phyloP scores from a whole-genome alignment of 2,797 vertebrate genomes.

The Manis javanica region DNA sequence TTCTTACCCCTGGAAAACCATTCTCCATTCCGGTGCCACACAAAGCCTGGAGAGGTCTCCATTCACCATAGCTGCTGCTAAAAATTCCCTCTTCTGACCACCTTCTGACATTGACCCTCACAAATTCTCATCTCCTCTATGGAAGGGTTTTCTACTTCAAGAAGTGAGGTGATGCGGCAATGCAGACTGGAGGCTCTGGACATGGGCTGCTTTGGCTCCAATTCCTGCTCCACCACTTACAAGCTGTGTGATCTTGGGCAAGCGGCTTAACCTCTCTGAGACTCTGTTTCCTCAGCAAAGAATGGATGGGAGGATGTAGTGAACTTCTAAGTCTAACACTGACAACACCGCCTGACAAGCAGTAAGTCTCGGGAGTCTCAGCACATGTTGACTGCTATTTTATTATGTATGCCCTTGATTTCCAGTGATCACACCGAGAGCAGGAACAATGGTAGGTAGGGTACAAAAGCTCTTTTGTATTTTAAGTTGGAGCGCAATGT shows the following conservation, averaged over 20 bases:
- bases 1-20: not conserved
- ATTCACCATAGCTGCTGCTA: not conserved
- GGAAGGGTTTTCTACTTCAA: not conserved
- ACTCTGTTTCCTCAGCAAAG: not conserved
- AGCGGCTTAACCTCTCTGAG: not conserved
- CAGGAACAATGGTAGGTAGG: fast-evolving
- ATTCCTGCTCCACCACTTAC: not conserved
- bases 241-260: not conserved
- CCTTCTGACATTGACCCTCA: fast-evolving
- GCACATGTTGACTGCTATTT: fast-evolving
- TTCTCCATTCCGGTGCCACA: not conserved
- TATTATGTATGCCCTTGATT: fast-evolving
- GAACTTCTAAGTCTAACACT: not conserved
- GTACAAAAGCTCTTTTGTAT: not conserved
- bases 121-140: not conserved
- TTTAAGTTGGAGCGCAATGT: not conserved
- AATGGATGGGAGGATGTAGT: fast-evolving
- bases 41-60: not conserved
- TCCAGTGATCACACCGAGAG: too few species aligned
- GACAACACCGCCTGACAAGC: fast-evolving
- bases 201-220: not conserved
- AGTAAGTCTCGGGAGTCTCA: too few species aligned
- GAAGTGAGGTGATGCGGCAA: too few species aligned
- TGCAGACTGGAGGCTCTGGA: not conserved
- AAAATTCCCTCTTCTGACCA: not conserved